Evolutionary conservation across 2,888 invertebrate species (phyloP), one percentile per base, ranked within the genome.

Genomic region (Cephus runcator): DNA sequence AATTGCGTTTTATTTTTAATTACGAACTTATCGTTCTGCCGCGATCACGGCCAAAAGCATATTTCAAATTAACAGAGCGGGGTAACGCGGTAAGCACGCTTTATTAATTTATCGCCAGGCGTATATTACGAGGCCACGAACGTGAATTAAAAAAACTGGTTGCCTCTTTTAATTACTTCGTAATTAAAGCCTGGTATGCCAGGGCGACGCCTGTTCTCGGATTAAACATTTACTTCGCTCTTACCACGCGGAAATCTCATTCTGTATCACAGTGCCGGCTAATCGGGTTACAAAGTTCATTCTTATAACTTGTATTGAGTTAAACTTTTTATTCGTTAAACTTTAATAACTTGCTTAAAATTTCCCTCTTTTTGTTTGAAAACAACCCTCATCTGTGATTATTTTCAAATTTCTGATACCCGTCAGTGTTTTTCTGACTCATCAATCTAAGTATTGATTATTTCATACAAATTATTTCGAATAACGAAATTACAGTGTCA

Each of bases 81-180:
- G 80, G 83, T 86, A 86, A 85, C 86, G 81, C 84, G 83, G 85
- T 84, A 82, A 82, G 84, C 81, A 77, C 81, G 84, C 87, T 90
- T 89, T 90, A 90, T 90, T 89, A 90, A 91, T 90, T 90, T 90
- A 91, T 90, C 86, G 84, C 86, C 81, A 84, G 79, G 78, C 82
- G 85, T 88, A 86, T 88, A 89, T 88, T 87, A 87, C 78, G 34
- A 69, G 85, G 82, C 79, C 30, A 33, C 31, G 56, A 74, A 74
- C 33, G 30, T 33, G 56, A 71, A 40, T 40, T 69, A 69, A 76
- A 77, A 76, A 80, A 83, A 83, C 81, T 83, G 80, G 81, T 86
- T 85, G 84, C 83, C 82, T 81, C 84, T 86, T 89, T 88, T 89
- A 89, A 89, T 90, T 89, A 89, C 86, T 85, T 79, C 79, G 86